Evolutionary conservation across 2,888 invertebrate species (phyloP).

Genomic region (Teleiodes luculella): DNA sequence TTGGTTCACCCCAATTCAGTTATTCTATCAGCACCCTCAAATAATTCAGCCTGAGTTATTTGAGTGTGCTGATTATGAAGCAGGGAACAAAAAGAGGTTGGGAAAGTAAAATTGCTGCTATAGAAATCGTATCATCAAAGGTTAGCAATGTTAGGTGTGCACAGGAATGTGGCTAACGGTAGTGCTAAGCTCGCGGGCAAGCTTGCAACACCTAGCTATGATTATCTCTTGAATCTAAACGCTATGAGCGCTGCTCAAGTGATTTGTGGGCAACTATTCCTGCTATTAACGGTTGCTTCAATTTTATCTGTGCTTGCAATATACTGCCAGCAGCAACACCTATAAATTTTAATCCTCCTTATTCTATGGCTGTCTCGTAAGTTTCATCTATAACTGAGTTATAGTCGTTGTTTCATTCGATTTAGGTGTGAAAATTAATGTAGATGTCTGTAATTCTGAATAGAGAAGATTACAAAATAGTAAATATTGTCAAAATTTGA

Average conservation of each 20-base stretch:
- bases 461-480: too few relatives aligned
- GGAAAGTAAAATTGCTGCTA: too few relatives aligned
- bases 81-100: too few relatives aligned
- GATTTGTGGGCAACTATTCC: slow-evolving; percentile 2
- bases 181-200: background rate
- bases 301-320: background rate
- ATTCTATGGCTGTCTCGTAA: background rate
- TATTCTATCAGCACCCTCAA: too few relatives aligned
- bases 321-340: background rate
- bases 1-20: too few relatives aligned
- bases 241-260: background rate
- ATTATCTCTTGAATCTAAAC: slow-evolving; percentile 7
- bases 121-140: too few relatives aligned
- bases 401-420: background rate
- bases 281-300: background rate
- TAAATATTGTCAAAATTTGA: too few relatives aligned
- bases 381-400: background rate
- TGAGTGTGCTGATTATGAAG: too few relatives aligned
- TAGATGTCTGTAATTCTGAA: too few relatives aligned
- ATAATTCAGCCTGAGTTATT: too few relatives aligned
- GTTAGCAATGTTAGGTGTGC: background rate
- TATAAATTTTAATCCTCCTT: background rate
- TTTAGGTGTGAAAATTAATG: background rate
- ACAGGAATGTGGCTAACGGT: slow-evolving; percentile 1
- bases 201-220: background rate